phyloP scores from a whole-genome alignment of 1,140 invertebrate genomes.

The Onthophagus taurus region DNA sequence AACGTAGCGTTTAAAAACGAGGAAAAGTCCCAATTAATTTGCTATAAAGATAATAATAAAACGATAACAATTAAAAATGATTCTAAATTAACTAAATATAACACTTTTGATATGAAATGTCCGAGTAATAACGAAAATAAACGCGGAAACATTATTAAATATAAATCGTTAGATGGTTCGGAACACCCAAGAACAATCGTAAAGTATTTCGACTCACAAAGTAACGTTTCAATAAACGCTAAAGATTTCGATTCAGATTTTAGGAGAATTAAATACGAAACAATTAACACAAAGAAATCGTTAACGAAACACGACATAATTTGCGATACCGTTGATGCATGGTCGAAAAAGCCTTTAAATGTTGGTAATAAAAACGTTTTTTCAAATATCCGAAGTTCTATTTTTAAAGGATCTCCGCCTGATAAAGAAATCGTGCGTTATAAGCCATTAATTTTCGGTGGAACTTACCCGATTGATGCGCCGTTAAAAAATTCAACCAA shows the following conservation, averaged over 20 bases:
- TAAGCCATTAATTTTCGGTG: conserved; percentile 65
- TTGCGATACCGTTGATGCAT: conserved; percentile 51
- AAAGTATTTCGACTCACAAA: conserved; percentile 26
- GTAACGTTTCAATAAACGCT: conserved; percentile 31
- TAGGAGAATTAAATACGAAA: conserved; percentile 23
- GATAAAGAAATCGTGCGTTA: conserved; percentile 34
- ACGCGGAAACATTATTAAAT: conserved; percentile 29
- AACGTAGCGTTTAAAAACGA: conserved; percentile 25
- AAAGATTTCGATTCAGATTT: conserved; percentile 30
- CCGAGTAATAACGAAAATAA: conserved; percentile 24
- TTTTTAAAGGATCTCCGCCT: conserved; percentile 26
- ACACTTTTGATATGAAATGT: conserved; percentile 32
- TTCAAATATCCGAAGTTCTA: conserved; percentile 32
- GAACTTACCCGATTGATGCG: conserved; percentile 70
- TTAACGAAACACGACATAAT: conserved; percentile 43
- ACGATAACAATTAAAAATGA: conserved; percentile 29
- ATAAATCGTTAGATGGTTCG: conserved; percentile 32
- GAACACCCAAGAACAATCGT: conserved; percentile 23
- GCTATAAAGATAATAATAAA: conserved; percentile 30
- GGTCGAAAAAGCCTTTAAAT: conserved; percentile 40
- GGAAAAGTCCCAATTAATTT: conserved; percentile 33
- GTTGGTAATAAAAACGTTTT: conserved; percentile 29
- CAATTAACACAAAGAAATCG: too few species aligned
- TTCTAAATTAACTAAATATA: conserved; percentile 30
- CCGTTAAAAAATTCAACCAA: conserved; percentile 35